Evolutionary conservation across 1,140 invertebrate species (phyloP), one percentile per base, ranked within the genome.

Genomic region (Choristoneura fumiferana): DNA sequence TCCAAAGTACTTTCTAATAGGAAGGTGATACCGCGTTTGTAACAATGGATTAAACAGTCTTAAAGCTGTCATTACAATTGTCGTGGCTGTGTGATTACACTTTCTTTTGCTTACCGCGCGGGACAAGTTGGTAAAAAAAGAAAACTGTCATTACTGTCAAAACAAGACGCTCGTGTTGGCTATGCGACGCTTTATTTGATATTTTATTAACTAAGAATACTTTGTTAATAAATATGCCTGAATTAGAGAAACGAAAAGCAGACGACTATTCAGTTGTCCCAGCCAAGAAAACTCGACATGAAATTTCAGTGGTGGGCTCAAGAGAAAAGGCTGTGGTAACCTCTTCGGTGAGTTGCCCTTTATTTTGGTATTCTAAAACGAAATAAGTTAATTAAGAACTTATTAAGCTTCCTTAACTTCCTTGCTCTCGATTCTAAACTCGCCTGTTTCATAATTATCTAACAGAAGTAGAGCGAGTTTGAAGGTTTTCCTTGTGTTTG

Each of bases 231-330:
- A 83, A 71, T 61, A 87, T 87, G 82, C 81, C 84, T 12, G 89
- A 89, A 70, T 72, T 91, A 58, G 91, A 92, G 56, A 94, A 94
- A 89, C 87, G 93, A 69, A 94, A 94, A 85, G 93, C 91, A 0
- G 93, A 94, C 34, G 94, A 96, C 58, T 89, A 92, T 39, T 91
- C 94, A 6, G 63, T 96, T 8, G 94, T 96, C 1, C 92, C 93
- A 6, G 90, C 92, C 0, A 96, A 95, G 82, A 93, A 92, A 71
- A 91, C 92, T 0, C 91, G 93, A 76, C 94, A 92, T 92, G 95
- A 96, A 85, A 91, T 95, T 38, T 88, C 90, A 13, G 90, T 92
- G 15, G 90, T 91, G 5, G 92, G 91, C 43, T 91, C 90, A 18
- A 91, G 92, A 85, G 93, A 94, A 78, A 94, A 93, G 81, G 92